phyloP scores from a whole-genome alignment of 1,140 invertebrate genomes.

The Venturia canescens region DNA sequence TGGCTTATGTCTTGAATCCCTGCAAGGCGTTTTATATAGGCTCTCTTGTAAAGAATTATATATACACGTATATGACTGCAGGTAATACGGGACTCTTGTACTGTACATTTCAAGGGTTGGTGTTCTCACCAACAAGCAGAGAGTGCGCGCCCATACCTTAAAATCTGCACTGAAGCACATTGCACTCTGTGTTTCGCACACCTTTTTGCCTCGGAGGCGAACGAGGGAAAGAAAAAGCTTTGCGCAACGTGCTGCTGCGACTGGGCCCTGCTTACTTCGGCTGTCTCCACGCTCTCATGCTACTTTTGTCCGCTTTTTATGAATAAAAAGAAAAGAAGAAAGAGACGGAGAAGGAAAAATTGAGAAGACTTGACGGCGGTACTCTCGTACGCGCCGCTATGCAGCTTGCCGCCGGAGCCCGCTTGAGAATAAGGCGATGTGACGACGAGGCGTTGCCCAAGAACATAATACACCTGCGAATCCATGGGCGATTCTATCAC shows the following conservation, averaged over 20 bases:
- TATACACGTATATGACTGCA: not conserved
- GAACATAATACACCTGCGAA: not conserved
- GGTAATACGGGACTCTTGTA: not conserved
- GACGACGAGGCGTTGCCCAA: conserved; percentile 16
- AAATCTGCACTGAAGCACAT: conserved; percentile 3
- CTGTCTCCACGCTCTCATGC: conserved; percentile 51
- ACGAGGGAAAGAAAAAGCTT: conserved; percentile 50
- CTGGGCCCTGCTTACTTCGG: conserved; percentile 35
- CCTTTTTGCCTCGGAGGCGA: conserved; percentile 45
- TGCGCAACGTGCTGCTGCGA: conserved; percentile 52
- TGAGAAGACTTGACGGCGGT: conserved; percentile 51
- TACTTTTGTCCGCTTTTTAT: conserved; percentile 64
- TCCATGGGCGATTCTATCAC: not conserved
- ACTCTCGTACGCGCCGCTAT: conserved; percentile 42
- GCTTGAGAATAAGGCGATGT: conserved; percentile 30
- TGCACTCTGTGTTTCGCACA: conserved; percentile 28
- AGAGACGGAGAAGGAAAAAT: conserved; percentile 45
- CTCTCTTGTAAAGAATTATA: conserved; percentile 14
- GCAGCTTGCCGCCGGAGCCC: conserved; percentile 29
- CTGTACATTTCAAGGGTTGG: conserved; percentile 23
- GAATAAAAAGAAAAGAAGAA: conserved; percentile 47
- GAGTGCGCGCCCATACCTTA: conserved; percentile 13
- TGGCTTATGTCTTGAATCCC: conserved; percentile 43
- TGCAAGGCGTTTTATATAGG: conserved; percentile 29
- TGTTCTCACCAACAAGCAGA: conserved; percentile 31